phyloP scores from a whole-genome alignment of 2,888 invertebrate species.

The Drosophila neonasuta region DNA sequence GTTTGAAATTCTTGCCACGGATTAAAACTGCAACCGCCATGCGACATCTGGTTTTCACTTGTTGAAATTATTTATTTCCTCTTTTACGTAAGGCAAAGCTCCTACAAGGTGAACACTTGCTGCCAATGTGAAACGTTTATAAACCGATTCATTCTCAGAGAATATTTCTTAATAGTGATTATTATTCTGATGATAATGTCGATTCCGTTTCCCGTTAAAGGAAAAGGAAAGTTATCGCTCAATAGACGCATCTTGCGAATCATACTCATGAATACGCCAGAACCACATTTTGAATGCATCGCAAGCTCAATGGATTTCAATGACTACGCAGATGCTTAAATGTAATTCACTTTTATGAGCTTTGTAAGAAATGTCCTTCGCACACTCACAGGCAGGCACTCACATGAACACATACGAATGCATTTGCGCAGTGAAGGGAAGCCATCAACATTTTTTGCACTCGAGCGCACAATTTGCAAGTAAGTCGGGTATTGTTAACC shows the following conservation, averaged over 20 bases:
- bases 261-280: slow-evolving; percentile 31
- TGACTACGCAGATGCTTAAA: slow-evolving; percentile 42
- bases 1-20: too few relatives aligned
- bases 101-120: too few relatives aligned
- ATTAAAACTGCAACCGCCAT: too few relatives aligned
- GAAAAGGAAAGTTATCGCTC: slow-evolving; percentile 20
- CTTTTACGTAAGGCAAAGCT: too few relatives aligned
- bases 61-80: too few relatives aligned
- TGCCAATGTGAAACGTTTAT: background rate
- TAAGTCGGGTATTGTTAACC: slow-evolving; percentile 26
- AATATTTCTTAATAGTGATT: slow-evolving; percentile 9
- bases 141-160: slow-evolving; percentile 7
- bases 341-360: slow-evolving; percentile 41
- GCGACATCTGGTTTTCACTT: too few relatives aligned
- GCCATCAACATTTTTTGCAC: slow-evolving; percentile 43
- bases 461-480: slow-evolving; percentile 53
- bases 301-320: slow-evolving; percentile 37
- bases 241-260: slow-evolving; percentile 28
- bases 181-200: slow-evolving; percentile 18
- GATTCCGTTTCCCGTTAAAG: slow-evolving; percentile 13
- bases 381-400: slow-evolving; percentile 16
- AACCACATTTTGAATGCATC: slow-evolving; percentile 32
- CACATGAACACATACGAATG: slow-evolving; percentile 9
- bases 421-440: background rate
- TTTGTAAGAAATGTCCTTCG: slow-evolving; percentile 40